These are phyloP conservation scores for Priocnemis perturbator DNA, from an alignment of 2,888 invertebrate genomes.

Conservation along the genomic window DNA sequence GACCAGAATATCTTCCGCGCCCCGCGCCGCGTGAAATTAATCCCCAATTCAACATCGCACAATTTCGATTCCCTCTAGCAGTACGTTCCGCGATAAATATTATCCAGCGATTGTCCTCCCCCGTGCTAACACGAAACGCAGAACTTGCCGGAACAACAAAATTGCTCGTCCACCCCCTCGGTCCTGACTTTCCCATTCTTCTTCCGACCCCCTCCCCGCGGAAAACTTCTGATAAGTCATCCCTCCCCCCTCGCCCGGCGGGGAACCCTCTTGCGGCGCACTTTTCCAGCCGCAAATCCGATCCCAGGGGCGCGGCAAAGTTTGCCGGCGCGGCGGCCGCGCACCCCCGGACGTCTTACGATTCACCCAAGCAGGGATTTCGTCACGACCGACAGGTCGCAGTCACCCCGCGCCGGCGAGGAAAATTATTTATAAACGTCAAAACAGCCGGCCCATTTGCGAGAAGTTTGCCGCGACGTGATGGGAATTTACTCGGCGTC, in stretches of 20 bases:
- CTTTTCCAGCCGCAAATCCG: conserved; percentile 46
- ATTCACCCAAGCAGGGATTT: not conserved
- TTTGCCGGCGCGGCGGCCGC: conserved; percentile 34
- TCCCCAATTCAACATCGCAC: conserved; percentile 17
- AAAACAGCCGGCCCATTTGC: conserved; percentile 33
- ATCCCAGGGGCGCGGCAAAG: conserved; percentile 35
- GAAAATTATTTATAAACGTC: conserved; percentile 51
- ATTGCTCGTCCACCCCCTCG: conserved; percentile 27
- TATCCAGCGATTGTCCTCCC: not conserved
- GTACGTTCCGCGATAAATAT: not conserved
- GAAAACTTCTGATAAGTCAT: conserved; percentile 38
- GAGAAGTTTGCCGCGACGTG: conserved; percentile 32
- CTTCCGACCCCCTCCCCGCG: conserved; percentile 14
- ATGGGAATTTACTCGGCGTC: conserved; percentile 37
- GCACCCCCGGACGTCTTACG: not conserved
- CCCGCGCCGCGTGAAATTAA: conserved; percentile 16
- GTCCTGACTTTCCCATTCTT: not conserved
- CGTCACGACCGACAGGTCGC: conserved; percentile 23
- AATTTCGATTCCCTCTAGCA: not conserved
- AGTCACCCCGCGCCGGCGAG: conserved; percentile 4
- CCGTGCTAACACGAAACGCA: not conserved
- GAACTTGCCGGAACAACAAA: conserved; percentile 51
- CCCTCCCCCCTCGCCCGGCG: conserved; percentile 14
- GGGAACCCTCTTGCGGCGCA: conserved; percentile 29
- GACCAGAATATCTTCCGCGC: not conserved